Percentiles rank a stretch among this genome's conserved stretches.
Conservation (phyloP, 2,888 invertebrate genomes). For the Drosophila limbata region DNA sequence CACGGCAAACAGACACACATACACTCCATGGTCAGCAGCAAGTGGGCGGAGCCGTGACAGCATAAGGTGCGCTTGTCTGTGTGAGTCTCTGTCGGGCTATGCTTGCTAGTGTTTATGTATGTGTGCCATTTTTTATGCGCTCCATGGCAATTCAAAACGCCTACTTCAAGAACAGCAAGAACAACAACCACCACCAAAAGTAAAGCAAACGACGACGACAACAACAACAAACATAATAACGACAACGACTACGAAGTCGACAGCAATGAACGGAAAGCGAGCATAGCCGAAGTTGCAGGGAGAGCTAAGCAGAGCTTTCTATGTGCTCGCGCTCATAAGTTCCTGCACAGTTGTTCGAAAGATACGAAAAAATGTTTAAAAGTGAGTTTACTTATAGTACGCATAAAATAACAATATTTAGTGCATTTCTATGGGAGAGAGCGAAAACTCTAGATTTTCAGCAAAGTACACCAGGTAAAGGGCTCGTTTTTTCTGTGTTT, state of each 20-base stretch:
- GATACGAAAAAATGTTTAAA: too few relatives aligned
- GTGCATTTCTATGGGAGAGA: neutral
- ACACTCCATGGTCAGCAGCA: conserved; percentile 68
- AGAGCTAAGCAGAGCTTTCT: conserved; percentile 49
- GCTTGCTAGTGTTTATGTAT: conserved; percentile 39
- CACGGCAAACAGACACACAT: conserved; percentile 19
- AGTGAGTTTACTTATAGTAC: neutral
- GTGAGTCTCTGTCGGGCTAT: conserved; percentile 33
- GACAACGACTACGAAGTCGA: conserved; percentile 40
- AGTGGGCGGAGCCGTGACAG: conserved; percentile 84
- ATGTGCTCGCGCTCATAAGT: conserved; percentile 23
- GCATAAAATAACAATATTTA: neutral
- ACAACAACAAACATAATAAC: conserved; percentile 7
- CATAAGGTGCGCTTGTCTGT: conserved; percentile 71
- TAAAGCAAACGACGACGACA: conserved; percentile 28
- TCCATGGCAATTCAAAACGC: conserved; percentile 82
- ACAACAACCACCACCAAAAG: conserved; percentile 53
- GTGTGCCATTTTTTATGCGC: conserved; percentile 74
- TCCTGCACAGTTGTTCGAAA: conserved; percentile 60
- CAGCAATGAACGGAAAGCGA: conserved; percentile 23
- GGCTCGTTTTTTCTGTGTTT: too few relatives aligned
- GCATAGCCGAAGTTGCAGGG: conserved; percentile 46
- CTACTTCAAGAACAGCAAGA: conserved; percentile 74
- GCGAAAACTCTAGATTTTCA: neutral
- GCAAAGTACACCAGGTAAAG: neutral